These are phyloP conservation scores for Cardiocondyla obscurior DNA, from an alignment of 1,140 invertebrate genomes.

Conservation along the genomic window DNA sequence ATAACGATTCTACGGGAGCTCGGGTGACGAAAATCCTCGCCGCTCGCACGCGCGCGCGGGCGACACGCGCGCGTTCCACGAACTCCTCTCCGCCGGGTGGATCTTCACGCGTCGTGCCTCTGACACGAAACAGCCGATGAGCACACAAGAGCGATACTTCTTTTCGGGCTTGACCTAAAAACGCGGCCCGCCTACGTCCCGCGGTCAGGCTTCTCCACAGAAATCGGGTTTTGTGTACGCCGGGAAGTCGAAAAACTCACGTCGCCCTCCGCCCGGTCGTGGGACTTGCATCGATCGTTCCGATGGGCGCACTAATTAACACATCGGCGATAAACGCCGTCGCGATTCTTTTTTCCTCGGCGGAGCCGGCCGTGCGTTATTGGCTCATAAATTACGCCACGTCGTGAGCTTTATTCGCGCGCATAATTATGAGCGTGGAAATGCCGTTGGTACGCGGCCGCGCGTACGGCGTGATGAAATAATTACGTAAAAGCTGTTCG, in stretches of 20 bases:
- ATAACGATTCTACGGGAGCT: background rate
- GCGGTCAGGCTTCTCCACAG: constrained; percentile 20
- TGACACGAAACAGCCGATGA: constrained; percentile 23
- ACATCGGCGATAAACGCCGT: background rate
- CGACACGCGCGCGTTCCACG: background rate
- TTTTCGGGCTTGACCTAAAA: constrained; percentile 45
- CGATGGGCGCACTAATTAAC: constrained; percentile 19
- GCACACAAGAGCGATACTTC: constrained; percentile 31
- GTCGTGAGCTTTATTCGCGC: background rate
- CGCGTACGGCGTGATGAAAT: background rate
- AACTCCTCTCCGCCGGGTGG: background rate
- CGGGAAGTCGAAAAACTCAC: constrained; percentile 16
- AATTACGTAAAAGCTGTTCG: no score
- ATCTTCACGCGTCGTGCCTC: constrained; percentile 19
- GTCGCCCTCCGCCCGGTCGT: background rate
- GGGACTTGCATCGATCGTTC: background rate
- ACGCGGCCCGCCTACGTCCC: constrained; percentile 28
- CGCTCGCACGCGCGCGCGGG: background rate
- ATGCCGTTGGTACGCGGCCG: constrained; percentile 22
- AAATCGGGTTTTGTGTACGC: background rate
- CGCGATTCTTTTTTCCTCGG: constrained; percentile 16
- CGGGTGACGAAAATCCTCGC: background rate
- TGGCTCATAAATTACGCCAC: constrained; percentile 3
- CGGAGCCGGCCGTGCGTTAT: background rate
- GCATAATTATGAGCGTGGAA: constrained; percentile 15